Evolutionary conservation across 2,113 vertebrate species (phyloP).

Genomic region (Vulpes ferrilata): DNA sequence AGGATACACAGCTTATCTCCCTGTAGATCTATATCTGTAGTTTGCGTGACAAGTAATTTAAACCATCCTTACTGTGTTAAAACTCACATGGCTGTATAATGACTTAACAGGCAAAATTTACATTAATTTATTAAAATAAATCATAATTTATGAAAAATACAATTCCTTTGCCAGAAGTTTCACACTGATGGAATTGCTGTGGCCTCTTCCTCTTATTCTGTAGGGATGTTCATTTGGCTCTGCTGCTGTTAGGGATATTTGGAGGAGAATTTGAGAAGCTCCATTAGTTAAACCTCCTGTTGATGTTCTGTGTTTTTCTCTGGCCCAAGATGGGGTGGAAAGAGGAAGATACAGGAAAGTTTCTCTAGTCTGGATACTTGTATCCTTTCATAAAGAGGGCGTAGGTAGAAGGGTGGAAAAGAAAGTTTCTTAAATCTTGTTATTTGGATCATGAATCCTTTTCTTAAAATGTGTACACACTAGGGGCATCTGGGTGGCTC

Average conservation of each 20-base stretch:
- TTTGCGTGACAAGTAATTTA: neutral
- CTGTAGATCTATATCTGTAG: neutral
- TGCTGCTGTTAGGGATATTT: too few species aligned
- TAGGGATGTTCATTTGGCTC: neutral
- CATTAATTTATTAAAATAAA: neutral
- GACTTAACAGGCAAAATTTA: neutral
- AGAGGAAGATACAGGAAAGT: neutral
- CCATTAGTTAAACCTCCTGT: rapidly evolving
- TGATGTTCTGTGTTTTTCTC: neutral
- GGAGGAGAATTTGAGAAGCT: neutral
- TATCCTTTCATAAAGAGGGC: neutral
- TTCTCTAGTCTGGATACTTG: neutral
- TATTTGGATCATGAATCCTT: neutral
- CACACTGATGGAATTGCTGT: neutral
- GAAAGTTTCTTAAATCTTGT: neutral
- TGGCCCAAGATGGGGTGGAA: too few species aligned
- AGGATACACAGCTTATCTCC: neutral
- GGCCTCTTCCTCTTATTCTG: neutral
- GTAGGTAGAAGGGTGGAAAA: too few species aligned
- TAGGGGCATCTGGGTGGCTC: neutral
- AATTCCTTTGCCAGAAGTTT: neutral
- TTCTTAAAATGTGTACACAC: neutral
- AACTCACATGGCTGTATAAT: neutral
- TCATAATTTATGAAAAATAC: neutral
- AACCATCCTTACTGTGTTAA: neutral